phyloP scores from a whole-genome alignment of 30 jellyfish, hydroid and myxozoan genomes.

The Rhopilema esculentum region DNA sequence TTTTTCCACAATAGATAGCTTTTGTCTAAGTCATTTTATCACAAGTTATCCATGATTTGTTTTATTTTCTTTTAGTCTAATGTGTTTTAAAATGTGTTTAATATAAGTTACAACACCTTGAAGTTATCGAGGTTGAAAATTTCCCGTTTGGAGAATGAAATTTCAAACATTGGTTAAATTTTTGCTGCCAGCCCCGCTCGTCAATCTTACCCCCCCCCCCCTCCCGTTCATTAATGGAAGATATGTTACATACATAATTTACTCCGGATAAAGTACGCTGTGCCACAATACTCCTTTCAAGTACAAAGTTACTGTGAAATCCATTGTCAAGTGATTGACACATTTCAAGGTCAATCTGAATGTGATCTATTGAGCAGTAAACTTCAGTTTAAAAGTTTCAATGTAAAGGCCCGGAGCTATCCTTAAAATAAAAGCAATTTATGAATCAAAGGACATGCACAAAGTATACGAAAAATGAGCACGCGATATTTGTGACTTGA shows the following conservation, averaged over 20 bases:
- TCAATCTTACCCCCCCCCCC: too few species aligned
- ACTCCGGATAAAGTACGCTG: not conserved
- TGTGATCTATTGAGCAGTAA: not conserved
- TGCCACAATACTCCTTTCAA: not conserved
- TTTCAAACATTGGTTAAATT: too few species aligned
- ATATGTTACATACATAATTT: not conserved
- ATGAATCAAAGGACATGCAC: not conserved
- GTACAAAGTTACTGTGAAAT: not conserved
- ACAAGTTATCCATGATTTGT: too few species aligned
- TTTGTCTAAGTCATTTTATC: too few species aligned
- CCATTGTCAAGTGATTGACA: not conserved
- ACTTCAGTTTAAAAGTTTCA: not conserved
- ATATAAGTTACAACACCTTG: too few species aligned
- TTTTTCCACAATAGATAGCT: too few species aligned
- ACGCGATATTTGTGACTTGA: not conserved
- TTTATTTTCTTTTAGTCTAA: too few species aligned
- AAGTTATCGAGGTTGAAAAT: too few species aligned
- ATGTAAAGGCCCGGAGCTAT: not conserved
- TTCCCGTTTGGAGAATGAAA: too few species aligned
- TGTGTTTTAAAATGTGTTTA: too few species aligned
- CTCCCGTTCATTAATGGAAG: not conserved
- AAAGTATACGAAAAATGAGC: not conserved
- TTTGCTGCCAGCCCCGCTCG: too few species aligned
- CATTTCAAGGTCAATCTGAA: not conserved
- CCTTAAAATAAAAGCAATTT: not conserved